Conservation (phyloP, 2,888 invertebrate species). For the Drosophila peninsularis region DNA sequence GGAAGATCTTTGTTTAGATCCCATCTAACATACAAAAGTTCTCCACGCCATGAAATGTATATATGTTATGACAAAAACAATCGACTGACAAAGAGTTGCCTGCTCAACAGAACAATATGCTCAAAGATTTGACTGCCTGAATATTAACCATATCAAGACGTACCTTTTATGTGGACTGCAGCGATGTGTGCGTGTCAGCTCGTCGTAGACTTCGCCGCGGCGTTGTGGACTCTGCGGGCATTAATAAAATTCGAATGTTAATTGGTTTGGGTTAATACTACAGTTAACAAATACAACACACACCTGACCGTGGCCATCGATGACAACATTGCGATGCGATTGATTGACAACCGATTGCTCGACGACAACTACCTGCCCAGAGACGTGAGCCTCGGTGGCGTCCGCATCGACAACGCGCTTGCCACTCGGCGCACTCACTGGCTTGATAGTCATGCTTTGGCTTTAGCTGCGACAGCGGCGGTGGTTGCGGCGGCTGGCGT, state of each 20-base stretch:
- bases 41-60: neutral
- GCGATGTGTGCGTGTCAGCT: slow-evolving; percentile 82
- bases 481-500: slow-evolving; percentile 1
- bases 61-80: neutral
- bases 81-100: neutral
- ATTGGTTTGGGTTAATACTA: neutral
- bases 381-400: slow-evolving; percentile 61
- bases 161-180: slow-evolving; percentile 84
- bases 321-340: slow-evolving; percentile 82
- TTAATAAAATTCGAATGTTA: neutral
- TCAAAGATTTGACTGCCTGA: neutral
- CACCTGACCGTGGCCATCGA: slow-evolving; percentile 82
- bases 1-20: too few species aligned
- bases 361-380: slow-evolving; percentile 53
- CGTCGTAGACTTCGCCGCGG: slow-evolving; percentile 83
- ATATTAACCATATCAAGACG: neutral
- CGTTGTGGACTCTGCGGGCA: slow-evolving; percentile 82
- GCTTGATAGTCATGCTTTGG: slow-evolving; percentile 83
- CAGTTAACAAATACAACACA: slow-evolving; percentile 11
- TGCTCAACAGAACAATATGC: neutral
- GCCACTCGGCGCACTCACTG: slow-evolving; percentile 77
- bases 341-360: slow-evolving; percentile 70
- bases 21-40: neutral
- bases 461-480: slow-evolving; percentile 4
- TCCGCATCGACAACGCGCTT: slow-evolving; percentile 75